Evolutionary conservation across 2,797 vertebrate species (phyloP).

Genomic region (Xenopus petersii): DNA sequence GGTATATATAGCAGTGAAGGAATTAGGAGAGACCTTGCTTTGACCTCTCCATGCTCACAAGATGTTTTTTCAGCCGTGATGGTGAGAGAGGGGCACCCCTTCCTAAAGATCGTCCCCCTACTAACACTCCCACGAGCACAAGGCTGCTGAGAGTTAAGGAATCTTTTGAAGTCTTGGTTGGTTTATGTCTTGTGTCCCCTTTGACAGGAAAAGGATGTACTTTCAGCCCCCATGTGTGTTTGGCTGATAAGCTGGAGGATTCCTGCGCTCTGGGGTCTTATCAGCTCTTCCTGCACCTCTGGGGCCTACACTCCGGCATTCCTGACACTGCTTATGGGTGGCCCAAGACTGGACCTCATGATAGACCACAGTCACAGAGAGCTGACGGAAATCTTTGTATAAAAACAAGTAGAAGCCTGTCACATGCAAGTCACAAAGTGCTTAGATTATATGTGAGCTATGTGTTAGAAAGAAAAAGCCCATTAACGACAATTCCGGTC

Average conservation of each 20-base stretch:
- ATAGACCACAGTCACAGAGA: neutral
- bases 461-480: no score
- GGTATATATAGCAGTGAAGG: neutral
- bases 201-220: conserved; percentile 95
- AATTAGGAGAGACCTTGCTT: neutral
- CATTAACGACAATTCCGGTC: no score
- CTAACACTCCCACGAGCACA: conserved; percentile 50
- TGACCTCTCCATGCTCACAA: conserved; percentile 12
- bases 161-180: conserved; percentile 70
- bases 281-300: conserved; percentile 69
- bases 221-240: conserved; percentile 78
- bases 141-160: conserved; percentile 44
- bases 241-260: conserved; percentile 84
- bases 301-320: conserved; percentile 61
- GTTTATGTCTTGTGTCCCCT: conserved; percentile 75
- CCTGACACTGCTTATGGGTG: conserved; percentile 55
- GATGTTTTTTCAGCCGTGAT: no score
- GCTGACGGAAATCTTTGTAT: conserved; percentile 15
- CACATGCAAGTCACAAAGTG: neutral
- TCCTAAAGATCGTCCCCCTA: conserved; percentile 1
- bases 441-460: neutral
- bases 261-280: conserved; percentile 71
- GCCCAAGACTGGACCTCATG: conserved; percentile 28
- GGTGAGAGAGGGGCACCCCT: conserved; percentile 49
- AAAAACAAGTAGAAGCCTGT: conserved; percentile 42